Evolutionary conservation across 30 jellyfish, hydroid and myxozoan species (phyloP), one percentile per base, ranked within the genome.

Genomic region (Aurelia coerulea): DNA sequence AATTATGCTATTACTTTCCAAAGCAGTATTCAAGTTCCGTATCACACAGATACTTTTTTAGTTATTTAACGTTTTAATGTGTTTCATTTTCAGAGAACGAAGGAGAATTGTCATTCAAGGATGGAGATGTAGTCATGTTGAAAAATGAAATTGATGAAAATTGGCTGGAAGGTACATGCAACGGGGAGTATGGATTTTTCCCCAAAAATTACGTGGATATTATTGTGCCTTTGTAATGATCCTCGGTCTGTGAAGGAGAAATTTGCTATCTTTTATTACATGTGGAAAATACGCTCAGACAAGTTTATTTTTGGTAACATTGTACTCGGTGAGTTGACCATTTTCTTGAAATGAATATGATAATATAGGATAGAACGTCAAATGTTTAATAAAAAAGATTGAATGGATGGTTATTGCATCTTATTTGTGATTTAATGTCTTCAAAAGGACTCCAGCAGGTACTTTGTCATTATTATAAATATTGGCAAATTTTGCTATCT

Each of bases 151-250:
- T 95, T 42, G 99, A 95, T 66, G 99, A 95, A 83, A 95, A 95
- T 70, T 95, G 99, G 99, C 65, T 78, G 13, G 99, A 95, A 78
- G 99, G 99, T 19, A 64, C 91, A 2, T 39, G 81, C 52, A 79
- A 95, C 72, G 99, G 99, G 11, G 79, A 85, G 74, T 18, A 69
- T 18, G 99, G 99, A 31, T 95, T 73, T 88, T 95, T 95, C 42
- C 99, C 99, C 17, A 95, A 84, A 14, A 95, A 95, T 76, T 95
- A 95, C 68, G 99, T 95, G 46, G 99, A 95, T 52, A 89, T 95
- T 31, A 69, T 95, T 17, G 99, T 95, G 1, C 99, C 99, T 56
- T 71, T 95, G 84, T 87, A 84, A 70, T 23, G 29, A 23, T 23
- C 53, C 37, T 5, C 5, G 72, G 1, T 10, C 31, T 62, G 56